Conservation (phyloP, 1,140 invertebrate genomes). For the Teleopsis dalmanni region DNA sequence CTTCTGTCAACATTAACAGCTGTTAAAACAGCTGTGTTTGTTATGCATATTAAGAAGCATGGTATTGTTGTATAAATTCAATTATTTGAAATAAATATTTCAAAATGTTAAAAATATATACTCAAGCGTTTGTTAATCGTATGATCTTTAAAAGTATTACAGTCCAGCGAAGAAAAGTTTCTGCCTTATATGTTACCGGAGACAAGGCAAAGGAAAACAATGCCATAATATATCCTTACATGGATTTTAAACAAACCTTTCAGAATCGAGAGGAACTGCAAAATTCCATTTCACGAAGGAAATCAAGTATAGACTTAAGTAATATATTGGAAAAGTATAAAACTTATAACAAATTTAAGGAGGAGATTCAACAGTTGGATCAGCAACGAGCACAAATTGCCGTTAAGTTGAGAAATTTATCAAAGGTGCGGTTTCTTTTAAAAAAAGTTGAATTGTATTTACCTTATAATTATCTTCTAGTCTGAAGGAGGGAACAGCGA, state of each 20-base stretch:
- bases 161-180: conserved; percentile 39
- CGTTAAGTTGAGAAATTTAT: conserved; percentile 27
- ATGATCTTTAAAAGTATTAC: too few relatives aligned
- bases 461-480: not conserved
- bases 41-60: too few relatives aligned
- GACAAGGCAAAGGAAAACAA: conserved; percentile 51
- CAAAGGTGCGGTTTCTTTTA: conserved; percentile 12
- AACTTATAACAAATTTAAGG: conserved; percentile 45
- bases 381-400: conserved; percentile 26
- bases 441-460: not conserved
- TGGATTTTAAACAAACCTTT: conserved; percentile 52
- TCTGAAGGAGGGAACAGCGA: conserved; percentile 19
- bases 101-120: too few relatives aligned
- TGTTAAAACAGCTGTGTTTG: too few relatives aligned
- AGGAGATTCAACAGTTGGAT: conserved; percentile 44
- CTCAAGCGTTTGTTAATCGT: too few relatives aligned
- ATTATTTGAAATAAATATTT: too few relatives aligned
- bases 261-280: conserved; percentile 43
- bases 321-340: conserved; percentile 48
- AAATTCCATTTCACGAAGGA: conserved; percentile 46
- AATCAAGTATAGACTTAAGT: conserved; percentile 44
- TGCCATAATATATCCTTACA: conserved; percentile 49
- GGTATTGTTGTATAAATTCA: too few relatives aligned
- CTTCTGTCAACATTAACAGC: too few relatives aligned
- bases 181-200: conserved; percentile 54